phyloP scores from a whole-genome alignment of 1,140 invertebrate genomes.

The Portunus trituberculatus region DNA sequence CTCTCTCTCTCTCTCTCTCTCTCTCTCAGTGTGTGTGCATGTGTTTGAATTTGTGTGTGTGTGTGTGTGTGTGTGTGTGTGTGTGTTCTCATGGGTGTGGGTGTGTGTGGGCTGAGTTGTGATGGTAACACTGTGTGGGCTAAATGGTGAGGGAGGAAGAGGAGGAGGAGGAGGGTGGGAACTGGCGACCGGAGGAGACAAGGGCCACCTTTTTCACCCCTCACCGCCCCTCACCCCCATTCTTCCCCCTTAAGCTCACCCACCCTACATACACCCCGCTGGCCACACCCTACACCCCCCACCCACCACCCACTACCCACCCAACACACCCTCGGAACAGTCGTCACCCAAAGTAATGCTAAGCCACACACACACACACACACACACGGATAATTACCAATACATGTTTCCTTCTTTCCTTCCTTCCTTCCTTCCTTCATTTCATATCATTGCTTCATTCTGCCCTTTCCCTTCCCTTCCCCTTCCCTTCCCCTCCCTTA shows the following conservation, averaged over 20 bases:
- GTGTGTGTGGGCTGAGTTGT: constrained; percentile 23
- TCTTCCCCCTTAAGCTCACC: background rate
- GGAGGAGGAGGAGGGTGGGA: constrained; percentile 41
- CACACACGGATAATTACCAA: constrained; percentile 37
- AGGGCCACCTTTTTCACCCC: constrained; percentile 72
- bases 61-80: background rate
- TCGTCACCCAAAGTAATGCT: background rate
- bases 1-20: constrained; percentile 32
- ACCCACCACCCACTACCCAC: background rate
- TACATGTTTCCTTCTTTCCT: background rate
- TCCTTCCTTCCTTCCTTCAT: constrained; percentile 15
- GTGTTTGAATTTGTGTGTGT: background rate
- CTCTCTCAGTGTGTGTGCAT: background rate
- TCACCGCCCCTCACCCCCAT: constrained; percentile 53
- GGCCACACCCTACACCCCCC: background rate
- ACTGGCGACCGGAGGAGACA: constrained; percentile 56
- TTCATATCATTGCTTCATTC: background rate
- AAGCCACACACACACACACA: constrained; percentile 43
- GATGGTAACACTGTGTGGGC: background rate
- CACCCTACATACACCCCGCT: constrained; percentile 33
- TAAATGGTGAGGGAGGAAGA: background rate
- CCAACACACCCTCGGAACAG: too few species aligned
- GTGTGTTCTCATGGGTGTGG: background rate
- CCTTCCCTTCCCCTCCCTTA: background rate
- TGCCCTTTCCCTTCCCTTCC: background rate